A percentile compares a stretch with the other conserved stretches of the same genome.
phyloP scores from a whole-genome alignment of 2,797 vertebrate genomes.

The Odontamblyopus lacepedii region DNA sequence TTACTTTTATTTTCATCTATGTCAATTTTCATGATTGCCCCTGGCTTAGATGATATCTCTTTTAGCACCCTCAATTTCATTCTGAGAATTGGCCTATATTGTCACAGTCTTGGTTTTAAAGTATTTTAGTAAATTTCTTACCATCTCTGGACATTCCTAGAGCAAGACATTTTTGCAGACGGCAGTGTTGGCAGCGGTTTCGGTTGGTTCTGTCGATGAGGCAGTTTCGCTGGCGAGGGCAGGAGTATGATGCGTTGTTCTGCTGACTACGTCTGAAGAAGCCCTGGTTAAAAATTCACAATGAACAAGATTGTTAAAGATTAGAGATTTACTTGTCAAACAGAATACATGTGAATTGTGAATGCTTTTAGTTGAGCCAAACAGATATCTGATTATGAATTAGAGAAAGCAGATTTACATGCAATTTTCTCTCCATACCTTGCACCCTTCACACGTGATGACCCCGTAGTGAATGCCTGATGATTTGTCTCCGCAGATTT shows the following conservation, averaged over 20 bases:
- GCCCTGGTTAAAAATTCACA: constrained; percentile 77
- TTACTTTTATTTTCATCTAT: too few relatives aligned
- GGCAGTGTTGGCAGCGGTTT: constrained; percentile 99
- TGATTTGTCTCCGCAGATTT: constrained; percentile 99
- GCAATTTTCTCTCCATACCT: constrained; percentile 79
- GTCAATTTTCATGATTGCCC: too few relatives aligned
- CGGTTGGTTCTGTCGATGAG: constrained; percentile 99
- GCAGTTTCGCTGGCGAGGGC: constrained; percentile 98
- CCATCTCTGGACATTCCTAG: constrained; percentile 99
- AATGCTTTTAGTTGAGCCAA: background rate
- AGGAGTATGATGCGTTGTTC: constrained; percentile 98
- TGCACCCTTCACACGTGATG: constrained; percentile 98
- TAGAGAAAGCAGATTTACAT: background rate
- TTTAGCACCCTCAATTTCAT: background rate
- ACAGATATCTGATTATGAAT: background rate
- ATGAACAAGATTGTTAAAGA: constrained; percentile 13
- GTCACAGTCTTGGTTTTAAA: too few relatives aligned
- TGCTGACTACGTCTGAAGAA: constrained; percentile 99
- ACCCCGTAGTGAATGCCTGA: constrained; percentile 99
- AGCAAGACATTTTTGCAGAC: constrained; percentile 99
- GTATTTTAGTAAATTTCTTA: constrained; percentile 66
- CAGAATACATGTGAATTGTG: background rate
- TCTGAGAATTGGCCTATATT: too few relatives aligned
- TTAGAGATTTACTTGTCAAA: background rate
- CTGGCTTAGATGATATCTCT: background rate